phyloP scores from a whole-genome alignment of 2,888 invertebrate genomes.

The Protophormia terraenovae region DNA sequence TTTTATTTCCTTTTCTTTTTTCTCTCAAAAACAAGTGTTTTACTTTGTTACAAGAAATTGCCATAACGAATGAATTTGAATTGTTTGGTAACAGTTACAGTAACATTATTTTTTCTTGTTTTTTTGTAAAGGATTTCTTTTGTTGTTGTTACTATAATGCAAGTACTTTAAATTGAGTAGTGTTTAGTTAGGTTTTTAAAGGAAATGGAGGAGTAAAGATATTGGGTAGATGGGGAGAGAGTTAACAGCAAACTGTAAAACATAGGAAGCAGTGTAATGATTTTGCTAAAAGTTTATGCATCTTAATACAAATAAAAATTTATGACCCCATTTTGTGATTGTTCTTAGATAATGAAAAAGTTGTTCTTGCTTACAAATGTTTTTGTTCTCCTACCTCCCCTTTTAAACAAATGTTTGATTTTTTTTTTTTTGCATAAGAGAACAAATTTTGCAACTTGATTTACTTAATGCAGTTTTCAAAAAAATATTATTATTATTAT shows the following conservation, averaged over 20 bases:
- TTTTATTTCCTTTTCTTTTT: neutral
- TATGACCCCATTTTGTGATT: constrained; percentile 62
- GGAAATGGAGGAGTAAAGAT: neutral
- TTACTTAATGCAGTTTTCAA: constrained; percentile 38
- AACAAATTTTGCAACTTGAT: neutral
- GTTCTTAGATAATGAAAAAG: constrained; percentile 61
- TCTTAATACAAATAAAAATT: constrained; percentile 56
- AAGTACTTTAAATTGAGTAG: neutral
- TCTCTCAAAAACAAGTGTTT: constrained; percentile 54
- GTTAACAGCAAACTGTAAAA: no score
- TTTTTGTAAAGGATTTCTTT: constrained; percentile 18
- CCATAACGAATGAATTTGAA: constrained; percentile 59
- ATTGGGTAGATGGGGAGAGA: neutral
- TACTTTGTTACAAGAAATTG: constrained; percentile 38
- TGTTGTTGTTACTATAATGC: neutral
- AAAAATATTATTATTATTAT: no score
- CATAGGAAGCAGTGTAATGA: constrained; percentile 8
- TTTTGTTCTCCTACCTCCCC: neutral
- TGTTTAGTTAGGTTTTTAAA: constrained; percentile 1
- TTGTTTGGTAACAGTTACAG: constrained; percentile 54
- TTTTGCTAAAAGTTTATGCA: constrained; percentile 52
- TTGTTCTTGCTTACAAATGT: neutral
- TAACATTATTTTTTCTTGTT: constrained; percentile 34
- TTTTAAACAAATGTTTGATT: constrained; percentile 7
- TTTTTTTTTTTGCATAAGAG: neutral